A percentile compares a stretch with the other conserved stretches of the same genome.
Evolutionary conservation across 53 echinoderm and acorn worm genomes (phyloP).

Genomic region (Astropecten irregularis): DNA sequence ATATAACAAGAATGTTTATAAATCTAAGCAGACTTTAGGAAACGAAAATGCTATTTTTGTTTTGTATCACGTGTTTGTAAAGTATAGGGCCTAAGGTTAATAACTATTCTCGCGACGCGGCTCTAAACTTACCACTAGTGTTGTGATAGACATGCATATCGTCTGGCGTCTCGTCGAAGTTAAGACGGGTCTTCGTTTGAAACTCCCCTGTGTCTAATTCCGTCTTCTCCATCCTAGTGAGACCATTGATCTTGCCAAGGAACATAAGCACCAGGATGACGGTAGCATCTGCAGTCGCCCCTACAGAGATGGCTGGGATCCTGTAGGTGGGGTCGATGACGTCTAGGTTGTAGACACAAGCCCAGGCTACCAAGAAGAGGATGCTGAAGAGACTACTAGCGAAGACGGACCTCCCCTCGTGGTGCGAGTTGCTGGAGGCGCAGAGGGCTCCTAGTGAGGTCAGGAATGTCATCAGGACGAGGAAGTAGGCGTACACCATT

Average conservation of each 20-base stretch:
- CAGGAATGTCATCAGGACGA: slow-evolving; percentile 63
- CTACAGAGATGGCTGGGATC: slow-evolving; percentile 69
- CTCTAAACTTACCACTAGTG: not conserved
- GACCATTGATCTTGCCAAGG: slow-evolving; percentile 50
- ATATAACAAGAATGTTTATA: too few species aligned
- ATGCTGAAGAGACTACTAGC: slow-evolving; percentile 61
- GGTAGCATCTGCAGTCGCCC: slow-evolving; percentile 70
- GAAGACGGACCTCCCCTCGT: slow-evolving; percentile 59
- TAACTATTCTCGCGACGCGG: too few species aligned
- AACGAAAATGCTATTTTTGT: too few species aligned
- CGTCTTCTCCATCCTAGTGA: not conserved
- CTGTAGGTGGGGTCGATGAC: slow-evolving; percentile 27
- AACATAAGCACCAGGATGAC: slow-evolving; percentile 65
- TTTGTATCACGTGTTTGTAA: too few species aligned
- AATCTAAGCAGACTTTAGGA: too few species aligned
- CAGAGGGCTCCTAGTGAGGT: slow-evolving; percentile 37
- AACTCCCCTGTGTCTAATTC: too few species aligned
- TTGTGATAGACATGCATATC: slow-evolving; percentile 12
- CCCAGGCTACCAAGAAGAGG: slow-evolving; percentile 68
- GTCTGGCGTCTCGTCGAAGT: not conserved
- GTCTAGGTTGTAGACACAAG: slow-evolving; percentile 62
- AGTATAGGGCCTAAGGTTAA: too few species aligned
- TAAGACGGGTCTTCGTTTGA: not conserved
- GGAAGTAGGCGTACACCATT: slow-evolving; percentile 69
- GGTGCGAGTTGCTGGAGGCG: slow-evolving; percentile 28